These are phyloP conservation scores for Apodemia duryi DNA, from an alignment of 2,888 invertebrate species.

Conservation along the genomic window DNA sequence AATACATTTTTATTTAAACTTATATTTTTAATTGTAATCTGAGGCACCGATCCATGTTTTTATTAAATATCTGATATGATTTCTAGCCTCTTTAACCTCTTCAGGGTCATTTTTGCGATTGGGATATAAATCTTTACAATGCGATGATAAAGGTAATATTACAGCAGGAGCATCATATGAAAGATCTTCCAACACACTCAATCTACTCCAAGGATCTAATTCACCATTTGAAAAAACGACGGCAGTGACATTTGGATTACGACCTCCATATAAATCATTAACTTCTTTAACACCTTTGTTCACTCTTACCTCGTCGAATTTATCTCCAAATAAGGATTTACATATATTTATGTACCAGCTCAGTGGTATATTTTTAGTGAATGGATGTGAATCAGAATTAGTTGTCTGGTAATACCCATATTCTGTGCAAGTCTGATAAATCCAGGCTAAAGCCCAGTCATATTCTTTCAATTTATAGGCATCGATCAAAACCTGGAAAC, in stretches of 20 bases:
- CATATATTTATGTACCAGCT: slow-evolving; percentile 63
- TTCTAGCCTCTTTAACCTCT: slow-evolving; percentile 55
- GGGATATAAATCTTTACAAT: slow-evolving; percentile 56
- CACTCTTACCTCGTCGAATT: slow-evolving; percentile 51
- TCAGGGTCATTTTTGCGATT: slow-evolving; percentile 45
- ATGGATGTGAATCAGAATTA: slow-evolving; percentile 76
- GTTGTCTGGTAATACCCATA: slow-evolving; percentile 86
- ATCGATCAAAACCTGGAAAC: slow-evolving; percentile 50
- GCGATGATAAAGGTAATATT: slow-evolving; percentile 50
- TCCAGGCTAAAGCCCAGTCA: slow-evolving; percentile 72
- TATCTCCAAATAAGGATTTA: slow-evolving; percentile 56
- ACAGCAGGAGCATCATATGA: slow-evolving; percentile 58
- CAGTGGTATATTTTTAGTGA: slow-evolving; percentile 68
- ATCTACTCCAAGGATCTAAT: slow-evolving; percentile 78
- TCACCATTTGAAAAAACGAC: slow-evolving; percentile 81
- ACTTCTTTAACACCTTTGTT: slow-evolving; percentile 54
- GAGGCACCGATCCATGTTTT: slow-evolving; percentile 58
- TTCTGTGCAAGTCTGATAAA: slow-evolving; percentile 88
- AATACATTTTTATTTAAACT: too few relatives aligned
- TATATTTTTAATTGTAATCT: slow-evolving; percentile 30
- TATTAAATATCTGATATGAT: slow-evolving; percentile 53
- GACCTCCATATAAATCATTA: slow-evolving; percentile 71
- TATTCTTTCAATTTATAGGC: slow-evolving; percentile 36
- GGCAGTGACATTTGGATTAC: slow-evolving; percentile 66
- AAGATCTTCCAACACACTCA: slow-evolving; percentile 69